Base-by-base conservation (phyloP, 2,888 invertebrate species). In the Drosophila bunnanda region DNA sequence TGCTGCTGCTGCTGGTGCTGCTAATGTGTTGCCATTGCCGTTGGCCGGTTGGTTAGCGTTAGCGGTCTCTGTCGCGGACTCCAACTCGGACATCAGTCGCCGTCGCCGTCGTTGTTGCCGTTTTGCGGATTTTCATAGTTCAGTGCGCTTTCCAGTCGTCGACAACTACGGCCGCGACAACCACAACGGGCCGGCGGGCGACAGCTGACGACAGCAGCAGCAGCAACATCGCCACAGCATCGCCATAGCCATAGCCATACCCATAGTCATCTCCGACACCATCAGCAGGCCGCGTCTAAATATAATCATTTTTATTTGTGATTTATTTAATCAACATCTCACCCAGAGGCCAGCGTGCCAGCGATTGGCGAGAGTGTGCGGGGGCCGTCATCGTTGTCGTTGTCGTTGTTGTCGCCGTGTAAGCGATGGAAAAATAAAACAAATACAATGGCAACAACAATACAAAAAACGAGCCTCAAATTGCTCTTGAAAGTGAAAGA, bases 71-170 rank as follows among this genome's bases (percentile, higher is more conserved):
- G 50, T 52, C 50, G 50, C 34, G 69, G 50, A 58, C 60, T 60
- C 52, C 61, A 58, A 62, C 73, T 68, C 61, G 62, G 62, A 53
- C 68, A 73, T 62, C 46, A 20, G 41, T 25, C 69, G 60, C 48
- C 57, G 59, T 43, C 41, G 41, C 12, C 12, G 32, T 28, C 60
- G 38, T 15, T 55, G 68, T 53, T 65, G 75, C 75, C 76, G 74
- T 80, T 88, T 88, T 70, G 70, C 72, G 67, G 67, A 72, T 72
- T 71, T 71, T 88, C 89, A 88, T 87, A 89, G 85, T 85, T 88
- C 87, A 88, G 89, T 89, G 89, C 82, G 89, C 87, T 89, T 89
- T 89, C 83, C 88, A 81, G 86, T 79, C 86, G 86, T 79, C 88
- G 89, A 82, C 73, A 73, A 60, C 61, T 69, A 48, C 43, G 71